A percentile compares a stretch with the other conserved stretches of the same genome.
These are phyloP conservation scores for Drosophila setifemur DNA, from an alignment of 1,140 invertebrate species.

Conservation along the genomic window DNA sequence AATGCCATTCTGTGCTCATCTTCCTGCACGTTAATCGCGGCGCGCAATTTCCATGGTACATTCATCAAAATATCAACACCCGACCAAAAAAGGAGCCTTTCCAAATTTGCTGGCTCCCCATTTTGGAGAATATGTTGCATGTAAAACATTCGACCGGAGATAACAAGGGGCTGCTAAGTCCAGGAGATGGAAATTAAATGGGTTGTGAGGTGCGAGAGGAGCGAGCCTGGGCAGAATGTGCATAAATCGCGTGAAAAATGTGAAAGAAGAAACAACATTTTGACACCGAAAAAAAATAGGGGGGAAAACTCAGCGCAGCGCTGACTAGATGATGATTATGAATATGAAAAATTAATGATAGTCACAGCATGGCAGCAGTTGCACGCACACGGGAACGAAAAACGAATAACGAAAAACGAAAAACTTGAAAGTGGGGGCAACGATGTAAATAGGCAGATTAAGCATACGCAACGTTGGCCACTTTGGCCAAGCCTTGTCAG, in stretches of 20 bases:
- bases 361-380: slow-evolving; percentile 78
- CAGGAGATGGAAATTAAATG: slow-evolving; percentile 34
- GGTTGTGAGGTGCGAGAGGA: slow-evolving; percentile 17
- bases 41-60: slow-evolving; percentile 26
- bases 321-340: slow-evolving; percentile 77
- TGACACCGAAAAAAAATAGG: slow-evolving; percentile 63
- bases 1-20: not conserved
- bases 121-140: slow-evolving; percentile 51
- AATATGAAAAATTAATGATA: slow-evolving; percentile 81
- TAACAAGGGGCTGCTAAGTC: slow-evolving; percentile 8
- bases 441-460: slow-evolving; percentile 71
- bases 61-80: slow-evolving; percentile 71
- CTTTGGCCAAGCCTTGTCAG: slow-evolving; percentile 66
- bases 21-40: not conserved
- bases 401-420: not conserved
- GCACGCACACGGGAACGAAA: slow-evolving; percentile 51
- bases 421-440: slow-evolving; percentile 22
- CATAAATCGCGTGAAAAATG: slow-evolving; percentile 79
- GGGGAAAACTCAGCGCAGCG: slow-evolving; percentile 48
- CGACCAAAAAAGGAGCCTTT: slow-evolving; percentile 67
- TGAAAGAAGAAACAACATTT: slow-evolving; percentile 75
- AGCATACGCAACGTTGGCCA: slow-evolving; percentile 73
- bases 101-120: slow-evolving; percentile 41
- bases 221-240: slow-evolving; percentile 29
- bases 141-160: slow-evolving; percentile 46